Evolutionary conservation across 2,888 invertebrate genomes (phyloP).

Genomic region (Agrotis ipsilon): DNA sequence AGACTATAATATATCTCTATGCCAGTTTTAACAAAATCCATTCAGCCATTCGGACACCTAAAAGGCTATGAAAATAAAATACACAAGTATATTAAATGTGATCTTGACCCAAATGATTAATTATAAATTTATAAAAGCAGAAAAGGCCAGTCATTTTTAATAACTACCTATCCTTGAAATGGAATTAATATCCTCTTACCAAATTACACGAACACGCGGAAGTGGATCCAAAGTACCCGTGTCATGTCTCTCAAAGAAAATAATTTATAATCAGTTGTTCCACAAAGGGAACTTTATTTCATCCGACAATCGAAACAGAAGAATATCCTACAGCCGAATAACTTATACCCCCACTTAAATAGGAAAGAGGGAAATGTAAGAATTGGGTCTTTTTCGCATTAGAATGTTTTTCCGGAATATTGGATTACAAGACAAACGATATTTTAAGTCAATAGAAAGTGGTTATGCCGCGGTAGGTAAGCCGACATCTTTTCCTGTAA

Average conservation of each 20-base stretch:
- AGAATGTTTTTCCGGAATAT: slow-evolving; percentile 60
- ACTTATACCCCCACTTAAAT: slow-evolving; percentile 52
- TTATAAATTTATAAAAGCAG: too few species aligned
- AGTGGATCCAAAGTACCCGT: slow-evolving; percentile 24
- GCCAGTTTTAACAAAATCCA: too few species aligned
- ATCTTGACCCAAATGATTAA: neutral
- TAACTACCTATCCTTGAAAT: neutral
- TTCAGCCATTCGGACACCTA: neutral
- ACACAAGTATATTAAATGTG: too few species aligned
- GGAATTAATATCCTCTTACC: slow-evolving; percentile 17
- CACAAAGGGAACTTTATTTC: slow-evolving; percentile 34
- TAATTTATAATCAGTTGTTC: slow-evolving; percentile 16
- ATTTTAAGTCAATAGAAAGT: slow-evolving; percentile 61
- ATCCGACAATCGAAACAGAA: slow-evolving; percentile 26
- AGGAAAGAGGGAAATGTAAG: slow-evolving; percentile 50
- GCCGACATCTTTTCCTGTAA: slow-evolving; percentile 48
- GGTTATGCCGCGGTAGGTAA: slow-evolving; percentile 48
- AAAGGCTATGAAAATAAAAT: too few species aligned
- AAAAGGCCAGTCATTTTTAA: too few species aligned
- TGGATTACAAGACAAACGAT: slow-evolving; percentile 62
- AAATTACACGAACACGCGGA: slow-evolving; percentile 9
- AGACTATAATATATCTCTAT: too few species aligned
- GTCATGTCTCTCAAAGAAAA: slow-evolving; percentile 7
- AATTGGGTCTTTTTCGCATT: slow-evolving; percentile 57
- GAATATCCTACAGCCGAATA: slow-evolving; percentile 44